Percentiles rank a stretch among this genome's conserved stretches.
Conservation (phyloP, 2,113 vertebrate genomes). For the Pluvianellus socialis region DNA sequence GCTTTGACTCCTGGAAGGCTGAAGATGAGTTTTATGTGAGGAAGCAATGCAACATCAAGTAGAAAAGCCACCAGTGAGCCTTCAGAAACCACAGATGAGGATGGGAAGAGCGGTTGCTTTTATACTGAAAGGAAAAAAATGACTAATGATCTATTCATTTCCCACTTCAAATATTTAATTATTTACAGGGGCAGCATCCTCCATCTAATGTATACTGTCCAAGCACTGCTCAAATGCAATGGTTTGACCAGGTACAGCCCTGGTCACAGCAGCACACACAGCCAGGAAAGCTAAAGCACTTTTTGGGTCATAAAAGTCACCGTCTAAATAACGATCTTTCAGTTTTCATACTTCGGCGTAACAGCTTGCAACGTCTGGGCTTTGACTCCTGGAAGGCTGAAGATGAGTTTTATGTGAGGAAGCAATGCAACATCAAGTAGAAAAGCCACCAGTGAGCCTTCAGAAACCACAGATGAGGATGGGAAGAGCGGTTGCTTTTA, state of each 20-base stretch:
- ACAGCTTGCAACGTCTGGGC: neutral
- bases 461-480: neutral
- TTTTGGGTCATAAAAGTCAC: neutral
- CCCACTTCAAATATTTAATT: neutral
- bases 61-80: neutral
- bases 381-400: neutral
- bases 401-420: neutral
- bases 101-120: neutral
- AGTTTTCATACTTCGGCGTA: neutral
- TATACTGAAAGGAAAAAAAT: neutral
- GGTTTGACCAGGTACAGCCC: neutral
- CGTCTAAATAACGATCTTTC: neutral
- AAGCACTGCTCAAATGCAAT: neutral
- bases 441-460: neutral
- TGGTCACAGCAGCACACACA: neutral
- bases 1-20: neutral
- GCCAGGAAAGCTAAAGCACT: neutral
- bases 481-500: neutral
- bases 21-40: neutral
- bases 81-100: neutral
- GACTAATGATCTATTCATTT: neutral
- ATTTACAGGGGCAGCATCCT: neutral
- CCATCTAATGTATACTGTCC: neutral
- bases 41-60: neutral
- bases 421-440: neutral